These are phyloP conservation scores for Botia kubotai DNA, from an alignment of 2,797 vertebrate genomes.

Conservation along the genomic window DNA sequence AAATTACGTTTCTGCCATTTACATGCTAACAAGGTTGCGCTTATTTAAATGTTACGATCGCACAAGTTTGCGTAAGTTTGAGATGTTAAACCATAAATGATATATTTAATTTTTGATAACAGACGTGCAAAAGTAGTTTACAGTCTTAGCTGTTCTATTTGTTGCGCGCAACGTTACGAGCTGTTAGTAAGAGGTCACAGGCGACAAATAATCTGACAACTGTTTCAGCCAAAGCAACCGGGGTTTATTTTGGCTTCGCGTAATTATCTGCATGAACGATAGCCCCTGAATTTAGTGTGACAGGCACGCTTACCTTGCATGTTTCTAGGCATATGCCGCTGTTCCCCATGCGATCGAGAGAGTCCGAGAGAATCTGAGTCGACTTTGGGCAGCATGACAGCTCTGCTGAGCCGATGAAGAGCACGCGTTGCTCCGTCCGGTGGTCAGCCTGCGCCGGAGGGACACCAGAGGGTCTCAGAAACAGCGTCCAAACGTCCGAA, in stretches of 20 bases:
- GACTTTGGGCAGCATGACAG: conserved; percentile 99
- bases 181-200: neutral
- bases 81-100: neutral
- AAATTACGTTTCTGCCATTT: neutral
- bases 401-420: conserved; percentile 81
- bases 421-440: conserved; percentile 77
- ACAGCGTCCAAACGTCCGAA: conserved; percentile 52
- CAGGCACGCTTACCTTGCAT: conserved; percentile 88
- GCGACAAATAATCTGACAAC: neutral
- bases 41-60: neutral
- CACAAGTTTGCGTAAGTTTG: neutral
- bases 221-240: neutral
- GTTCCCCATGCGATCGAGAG: conserved; percentile 94
- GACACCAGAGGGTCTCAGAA: conserved; percentile 67
- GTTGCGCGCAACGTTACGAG: neutral
- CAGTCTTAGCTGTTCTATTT: neutral
- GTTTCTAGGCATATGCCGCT: conserved; percentile 93
- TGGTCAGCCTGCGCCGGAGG: conserved; percentile 82
- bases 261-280: conserved; percentile 11
- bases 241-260: neutral
- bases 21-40: neutral
- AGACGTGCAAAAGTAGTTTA: neutral
- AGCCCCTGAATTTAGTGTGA: conserved; percentile 12
- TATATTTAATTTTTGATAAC: neutral
- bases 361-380: conserved; percentile 94